Conservation (phyloP, 2,797 vertebrate species). For the Phoeniculus purpureus region DNA sequence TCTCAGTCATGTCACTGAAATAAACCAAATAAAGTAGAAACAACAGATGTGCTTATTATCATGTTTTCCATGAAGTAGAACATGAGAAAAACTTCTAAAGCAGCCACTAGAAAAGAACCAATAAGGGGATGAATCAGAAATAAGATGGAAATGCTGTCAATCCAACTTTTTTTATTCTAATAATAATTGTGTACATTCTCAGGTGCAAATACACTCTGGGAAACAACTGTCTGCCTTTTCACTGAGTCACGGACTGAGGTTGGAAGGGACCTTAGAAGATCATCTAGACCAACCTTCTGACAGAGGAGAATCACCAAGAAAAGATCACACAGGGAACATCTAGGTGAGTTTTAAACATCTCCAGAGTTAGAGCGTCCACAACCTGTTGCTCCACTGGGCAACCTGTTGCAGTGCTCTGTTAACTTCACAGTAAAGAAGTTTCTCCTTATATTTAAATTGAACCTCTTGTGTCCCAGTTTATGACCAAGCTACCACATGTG, state of each 20-base stretch:
- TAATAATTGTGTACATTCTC: background rate
- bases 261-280: too few relatives aligned
- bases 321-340: too few relatives aligned
- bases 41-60: background rate
- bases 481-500: background rate
- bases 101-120: background rate
- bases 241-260: background rate
- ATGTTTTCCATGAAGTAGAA: background rate
- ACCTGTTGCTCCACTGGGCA: too few relatives aligned
- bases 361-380: too few relatives aligned
- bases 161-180: background rate
- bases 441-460: too few relatives aligned
- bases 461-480: too few relatives aligned
- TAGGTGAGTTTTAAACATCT: too few relatives aligned
- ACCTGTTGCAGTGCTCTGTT: too few relatives aligned
- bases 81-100: background rate
- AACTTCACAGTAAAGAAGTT: too few relatives aligned
- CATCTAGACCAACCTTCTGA: too few relatives aligned
- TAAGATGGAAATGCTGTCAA: background rate
- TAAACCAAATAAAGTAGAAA: background rate
- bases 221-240: background rate
- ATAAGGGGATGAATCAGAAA: background rate
- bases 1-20: background rate
- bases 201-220: background rate
- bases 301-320: too few relatives aligned